phyloP scores from a whole-genome alignment of 2,888 invertebrate species.

The Choreutis nemorana region DNA sequence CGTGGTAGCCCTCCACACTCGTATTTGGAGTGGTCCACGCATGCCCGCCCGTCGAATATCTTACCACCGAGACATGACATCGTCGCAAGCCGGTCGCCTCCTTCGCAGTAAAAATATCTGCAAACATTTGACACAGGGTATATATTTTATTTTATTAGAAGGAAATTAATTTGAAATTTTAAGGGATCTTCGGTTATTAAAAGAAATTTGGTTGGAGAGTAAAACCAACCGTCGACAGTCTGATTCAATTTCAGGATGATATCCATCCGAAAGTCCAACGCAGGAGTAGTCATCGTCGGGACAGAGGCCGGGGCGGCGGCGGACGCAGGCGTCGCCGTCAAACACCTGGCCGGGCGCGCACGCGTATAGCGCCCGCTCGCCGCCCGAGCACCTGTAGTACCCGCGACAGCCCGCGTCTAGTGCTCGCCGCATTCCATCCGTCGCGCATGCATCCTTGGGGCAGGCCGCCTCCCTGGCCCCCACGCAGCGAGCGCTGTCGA shows the following conservation, averaged over 20 bases:
- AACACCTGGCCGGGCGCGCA: slow-evolving; percentile 60
- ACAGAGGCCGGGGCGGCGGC: slow-evolving; percentile 33
- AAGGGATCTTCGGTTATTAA: too few species aligned
- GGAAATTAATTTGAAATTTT: too few species aligned
- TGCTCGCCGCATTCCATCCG: slow-evolving; percentile 64
- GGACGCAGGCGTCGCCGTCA: slow-evolving; percentile 65
- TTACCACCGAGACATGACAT: slow-evolving; percentile 64
- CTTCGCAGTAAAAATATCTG: slow-evolving; percentile 68
- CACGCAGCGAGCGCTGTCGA: slow-evolving; percentile 53
- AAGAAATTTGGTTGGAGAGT: too few species aligned
- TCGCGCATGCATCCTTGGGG: slow-evolving; percentile 59
- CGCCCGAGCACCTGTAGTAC: slow-evolving; percentile 65
- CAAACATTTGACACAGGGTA: too few species aligned
- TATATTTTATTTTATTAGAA: too few species aligned
- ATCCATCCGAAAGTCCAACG: slow-evolving; percentile 57
- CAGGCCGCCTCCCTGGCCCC: slow-evolving; percentile 37
- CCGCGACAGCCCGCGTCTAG: slow-evolving; percentile 62
- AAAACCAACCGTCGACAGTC: slow-evolving; percentile 52
- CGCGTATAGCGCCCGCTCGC: slow-evolving; percentile 65
- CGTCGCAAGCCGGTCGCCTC: slow-evolving; percentile 61
- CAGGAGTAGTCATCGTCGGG: slow-evolving; percentile 51
- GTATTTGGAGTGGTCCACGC: slow-evolving; percentile 46
- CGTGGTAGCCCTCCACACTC: slow-evolving; percentile 39
- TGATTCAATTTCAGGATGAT: slow-evolving; percentile 61
- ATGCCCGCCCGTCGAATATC: slow-evolving; percentile 66